phyloP scores from a whole-genome alignment of 2,888 invertebrate species.

The Anticlea derivata region DNA sequence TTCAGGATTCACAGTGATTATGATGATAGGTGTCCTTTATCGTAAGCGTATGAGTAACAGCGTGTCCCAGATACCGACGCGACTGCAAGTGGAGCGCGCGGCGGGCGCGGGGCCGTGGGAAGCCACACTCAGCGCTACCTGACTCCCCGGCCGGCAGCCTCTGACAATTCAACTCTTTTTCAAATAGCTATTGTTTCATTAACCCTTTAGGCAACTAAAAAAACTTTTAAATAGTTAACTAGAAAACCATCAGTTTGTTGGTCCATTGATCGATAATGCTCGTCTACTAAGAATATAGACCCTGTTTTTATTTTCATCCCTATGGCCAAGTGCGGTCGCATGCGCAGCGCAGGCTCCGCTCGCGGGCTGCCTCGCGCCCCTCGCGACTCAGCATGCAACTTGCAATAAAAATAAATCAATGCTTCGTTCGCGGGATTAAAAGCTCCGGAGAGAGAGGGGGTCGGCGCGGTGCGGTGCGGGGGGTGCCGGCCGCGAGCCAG shows the following conservation, averaged over 20 bases:
- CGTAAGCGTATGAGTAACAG: slow-evolving; percentile 7
- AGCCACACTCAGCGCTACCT: not conserved
- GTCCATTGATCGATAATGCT: too few relatives aligned
- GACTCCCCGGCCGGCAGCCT: too few relatives aligned
- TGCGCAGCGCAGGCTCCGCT: not conserved
- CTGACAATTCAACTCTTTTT: too few relatives aligned
- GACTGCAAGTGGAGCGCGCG: slow-evolving; percentile 8
- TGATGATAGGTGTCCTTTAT: slow-evolving; percentile 1
- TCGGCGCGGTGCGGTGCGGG: slow-evolving; percentile 35
- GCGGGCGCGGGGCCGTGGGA: slow-evolving; percentile 14
- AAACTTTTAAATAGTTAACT: too few relatives aligned
- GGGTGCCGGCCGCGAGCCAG: slow-evolving; percentile 48
- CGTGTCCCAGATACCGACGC: slow-evolving; percentile 5
- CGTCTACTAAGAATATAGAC: too few relatives aligned
- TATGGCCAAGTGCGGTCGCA: not conserved
- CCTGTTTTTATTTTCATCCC: not conserved
- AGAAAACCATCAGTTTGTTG: too few relatives aligned
- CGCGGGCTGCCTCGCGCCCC: not conserved
- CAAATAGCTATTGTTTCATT: too few relatives aligned
- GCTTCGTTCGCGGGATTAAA: slow-evolving; percentile 49
- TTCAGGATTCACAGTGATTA: not conserved
- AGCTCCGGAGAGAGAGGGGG: slow-evolving; percentile 43
- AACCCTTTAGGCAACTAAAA: too few relatives aligned
- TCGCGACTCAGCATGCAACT: slow-evolving; percentile 18
- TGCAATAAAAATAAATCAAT: slow-evolving; percentile 64